Evolutionary conservation across 2,797 vertebrate genomes (phyloP).

Genomic region (Chanos chanos): DNA sequence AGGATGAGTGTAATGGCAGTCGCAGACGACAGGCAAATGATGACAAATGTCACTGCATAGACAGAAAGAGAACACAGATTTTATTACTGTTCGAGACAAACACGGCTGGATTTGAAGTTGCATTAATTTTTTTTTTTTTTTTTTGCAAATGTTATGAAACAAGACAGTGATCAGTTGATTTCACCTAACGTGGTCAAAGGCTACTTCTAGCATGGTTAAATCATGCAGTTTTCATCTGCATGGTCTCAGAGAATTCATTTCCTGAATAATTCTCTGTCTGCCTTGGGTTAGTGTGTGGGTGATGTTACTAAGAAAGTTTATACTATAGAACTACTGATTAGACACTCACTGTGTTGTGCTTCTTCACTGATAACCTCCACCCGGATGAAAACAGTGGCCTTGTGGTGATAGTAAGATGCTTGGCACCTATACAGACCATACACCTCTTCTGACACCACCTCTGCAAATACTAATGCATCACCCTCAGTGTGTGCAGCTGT

Average conservation of each 20-base stretch:
- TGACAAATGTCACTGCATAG: slow-evolving; percentile 49
- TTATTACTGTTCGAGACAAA: not conserved
- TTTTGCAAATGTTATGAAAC: no score
- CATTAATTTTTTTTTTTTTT: not conserved
- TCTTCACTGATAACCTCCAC: slow-evolving; percentile 58
- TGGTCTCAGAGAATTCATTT: no score
- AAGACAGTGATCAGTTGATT: no score
- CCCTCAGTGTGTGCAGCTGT: slow-evolving; percentile 47
- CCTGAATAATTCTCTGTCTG: no score
- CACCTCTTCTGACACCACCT: slow-evolving; percentile 43
- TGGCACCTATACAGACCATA: slow-evolving; percentile 62
- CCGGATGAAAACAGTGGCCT: slow-evolving; percentile 50
- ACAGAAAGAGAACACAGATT: slow-evolving; percentile 16
- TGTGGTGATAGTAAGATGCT: slow-evolving; percentile 66
- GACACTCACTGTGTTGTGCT: slow-evolving; percentile 50
- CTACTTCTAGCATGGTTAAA: no score
- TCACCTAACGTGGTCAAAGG: no score
- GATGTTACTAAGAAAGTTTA: not conserved
- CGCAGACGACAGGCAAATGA: slow-evolving; percentile 53
- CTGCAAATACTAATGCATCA: slow-evolving; percentile 52
- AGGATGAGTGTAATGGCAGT: slow-evolving; percentile 50
- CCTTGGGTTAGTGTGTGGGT: not conserved
- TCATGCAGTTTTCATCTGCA: no score
- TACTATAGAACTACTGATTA: not conserved
- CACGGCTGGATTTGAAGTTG: not conserved